A percentile compares a stretch with the other conserved stretches of the same genome.
These are phyloP conservation scores for Ciconia boyciana DNA, from an alignment of 2,113 vertebrate species.

Conservation along the genomic window DNA sequence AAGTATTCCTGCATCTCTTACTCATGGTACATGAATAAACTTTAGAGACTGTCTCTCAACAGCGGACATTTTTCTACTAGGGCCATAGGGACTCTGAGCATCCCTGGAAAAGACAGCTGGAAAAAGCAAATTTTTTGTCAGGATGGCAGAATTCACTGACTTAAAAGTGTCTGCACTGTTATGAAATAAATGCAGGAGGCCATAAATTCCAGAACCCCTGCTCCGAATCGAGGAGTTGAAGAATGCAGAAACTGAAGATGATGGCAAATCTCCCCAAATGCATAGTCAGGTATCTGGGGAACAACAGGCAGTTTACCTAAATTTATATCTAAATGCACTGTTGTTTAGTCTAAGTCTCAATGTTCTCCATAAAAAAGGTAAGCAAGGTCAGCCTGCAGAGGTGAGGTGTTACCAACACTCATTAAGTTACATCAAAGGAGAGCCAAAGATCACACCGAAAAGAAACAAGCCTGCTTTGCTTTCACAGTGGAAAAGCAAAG, in stretches of 20 bases:
- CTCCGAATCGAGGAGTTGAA: neutral
- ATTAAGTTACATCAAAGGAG: neutral
- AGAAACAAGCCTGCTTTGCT: neutral
- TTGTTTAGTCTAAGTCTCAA: neutral
- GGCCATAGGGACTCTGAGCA: neutral
- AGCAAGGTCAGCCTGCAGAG: neutral
- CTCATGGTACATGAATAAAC: neutral
- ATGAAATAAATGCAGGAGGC: neutral
- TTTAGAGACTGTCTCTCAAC: neutral
- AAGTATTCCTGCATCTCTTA: neutral
- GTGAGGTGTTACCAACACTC: neutral
- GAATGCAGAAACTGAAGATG: neutral
- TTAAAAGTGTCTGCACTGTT: neutral
- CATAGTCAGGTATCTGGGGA: neutral
- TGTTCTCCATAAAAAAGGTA: neutral
- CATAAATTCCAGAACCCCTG: neutral
- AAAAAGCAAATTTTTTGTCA: neutral
- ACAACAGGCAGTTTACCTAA: neutral
- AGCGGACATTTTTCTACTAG: neutral
- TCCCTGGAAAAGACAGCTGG: neutral
- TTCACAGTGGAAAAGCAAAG: neutral
- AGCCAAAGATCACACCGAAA: neutral
- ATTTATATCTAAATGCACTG: neutral
- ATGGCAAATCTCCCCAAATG: neutral
- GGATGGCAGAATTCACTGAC: neutral